Conservation (phyloP, 2,888 invertebrate species). For the Pheosia gnoma region DNA sequence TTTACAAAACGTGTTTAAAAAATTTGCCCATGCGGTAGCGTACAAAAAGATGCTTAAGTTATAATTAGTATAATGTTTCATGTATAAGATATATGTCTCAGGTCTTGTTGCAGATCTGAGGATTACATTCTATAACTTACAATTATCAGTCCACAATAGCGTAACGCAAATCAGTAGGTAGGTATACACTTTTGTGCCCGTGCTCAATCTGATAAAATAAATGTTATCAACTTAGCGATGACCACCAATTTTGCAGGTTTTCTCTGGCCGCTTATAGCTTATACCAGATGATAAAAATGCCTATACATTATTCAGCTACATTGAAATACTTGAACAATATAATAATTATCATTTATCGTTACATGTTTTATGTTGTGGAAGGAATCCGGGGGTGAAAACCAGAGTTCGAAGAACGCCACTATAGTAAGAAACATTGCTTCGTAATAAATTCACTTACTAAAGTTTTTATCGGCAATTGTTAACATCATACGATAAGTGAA, state of each 20-base stretch:
- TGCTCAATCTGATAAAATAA: too few species aligned
- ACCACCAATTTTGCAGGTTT: too few species aligned
- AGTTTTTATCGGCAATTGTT: conserved; percentile 27
- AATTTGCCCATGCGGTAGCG: too few species aligned
- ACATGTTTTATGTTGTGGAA: conserved; percentile 78
- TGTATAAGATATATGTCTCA: too few species aligned
- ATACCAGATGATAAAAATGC: conserved; percentile 47
- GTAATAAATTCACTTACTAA: conserved; percentile 28
- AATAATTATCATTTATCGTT: conserved; percentile 81
- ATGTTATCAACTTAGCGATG: background rate
- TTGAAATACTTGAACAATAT: conserved; percentile 82
- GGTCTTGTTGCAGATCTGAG: too few species aligned
- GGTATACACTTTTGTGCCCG: too few species aligned
- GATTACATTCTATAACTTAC: too few species aligned
- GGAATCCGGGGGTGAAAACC: conserved; percentile 47
- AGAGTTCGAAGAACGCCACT: conserved; percentile 47
- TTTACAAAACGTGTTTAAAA: too few species aligned
- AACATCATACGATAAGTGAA: background rate
- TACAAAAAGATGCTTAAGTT: too few species aligned
- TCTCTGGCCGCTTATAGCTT: conserved; percentile 34
- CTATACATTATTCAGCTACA: conserved; percentile 78
- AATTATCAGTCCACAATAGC: too few species aligned
- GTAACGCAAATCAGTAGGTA: too few species aligned
- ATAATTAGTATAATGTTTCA: too few species aligned
- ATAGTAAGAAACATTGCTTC: conserved; percentile 27